Evolutionary conservation across 2,888 invertebrate genomes (phyloP).

Genomic region (Hololepta plana): DNA sequence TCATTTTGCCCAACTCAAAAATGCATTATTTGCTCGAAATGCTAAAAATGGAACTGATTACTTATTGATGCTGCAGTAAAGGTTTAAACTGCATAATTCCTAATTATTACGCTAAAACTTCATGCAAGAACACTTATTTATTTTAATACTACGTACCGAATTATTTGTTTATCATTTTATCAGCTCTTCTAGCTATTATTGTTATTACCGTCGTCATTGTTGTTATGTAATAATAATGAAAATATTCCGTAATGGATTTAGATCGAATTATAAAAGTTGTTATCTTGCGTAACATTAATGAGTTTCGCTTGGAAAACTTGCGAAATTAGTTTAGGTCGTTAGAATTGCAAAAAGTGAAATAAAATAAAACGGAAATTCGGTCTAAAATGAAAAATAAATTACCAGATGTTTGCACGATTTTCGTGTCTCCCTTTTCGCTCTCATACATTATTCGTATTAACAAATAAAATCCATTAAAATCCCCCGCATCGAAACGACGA

Average conservation of each 20-base stretch:
- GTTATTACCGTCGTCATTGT: background rate
- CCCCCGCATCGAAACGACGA: too few species aligned
- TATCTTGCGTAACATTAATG: slow-evolving; percentile 9
- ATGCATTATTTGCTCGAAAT: too few species aligned
- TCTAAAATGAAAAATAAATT: too few species aligned
- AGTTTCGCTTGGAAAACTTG: slow-evolving; percentile 9
- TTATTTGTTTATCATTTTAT: background rate
- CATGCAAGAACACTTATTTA: background rate
- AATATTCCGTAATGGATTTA: slow-evolving; percentile 9
- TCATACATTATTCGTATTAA: too few species aligned
- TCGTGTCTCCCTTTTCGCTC: too few species aligned
- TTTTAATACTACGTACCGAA: background rate
- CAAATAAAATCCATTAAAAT: too few species aligned
- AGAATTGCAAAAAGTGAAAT: slow-evolving; percentile 6
- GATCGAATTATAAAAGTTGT: slow-evolving; percentile 12
- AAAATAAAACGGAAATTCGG: slow-evolving; percentile 1
- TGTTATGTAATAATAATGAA: background rate
- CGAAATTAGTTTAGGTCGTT: slow-evolving; percentile 9
- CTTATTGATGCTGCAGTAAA: too few species aligned
- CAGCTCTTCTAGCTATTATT: background rate
- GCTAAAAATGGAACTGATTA: too few species aligned
- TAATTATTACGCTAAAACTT: too few species aligned
- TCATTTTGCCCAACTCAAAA: too few species aligned
- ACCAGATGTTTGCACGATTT: too few species aligned
- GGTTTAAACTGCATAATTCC: too few species aligned